Conservation (phyloP, 2,113 vertebrate genomes). For the Grammomys surdaster region DNA sequence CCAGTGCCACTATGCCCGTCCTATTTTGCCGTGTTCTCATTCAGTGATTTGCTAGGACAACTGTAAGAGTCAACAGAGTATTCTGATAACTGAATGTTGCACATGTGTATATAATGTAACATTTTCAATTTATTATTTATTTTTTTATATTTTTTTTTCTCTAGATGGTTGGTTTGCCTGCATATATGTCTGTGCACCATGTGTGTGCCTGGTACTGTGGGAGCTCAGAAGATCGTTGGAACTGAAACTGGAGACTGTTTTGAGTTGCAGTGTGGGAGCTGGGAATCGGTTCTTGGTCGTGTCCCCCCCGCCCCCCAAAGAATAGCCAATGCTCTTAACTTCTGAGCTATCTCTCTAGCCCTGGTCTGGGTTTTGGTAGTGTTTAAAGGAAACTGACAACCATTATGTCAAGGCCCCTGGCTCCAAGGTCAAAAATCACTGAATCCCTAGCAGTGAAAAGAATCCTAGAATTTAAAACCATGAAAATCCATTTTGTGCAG, state of each 20-base stretch:
- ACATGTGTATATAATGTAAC: background rate
- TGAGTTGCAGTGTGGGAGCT: background rate
- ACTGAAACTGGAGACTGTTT: too few relatives aligned
- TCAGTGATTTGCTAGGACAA: background rate
- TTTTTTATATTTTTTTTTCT: background rate
- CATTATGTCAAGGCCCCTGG: background rate
- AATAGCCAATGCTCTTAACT: background rate
- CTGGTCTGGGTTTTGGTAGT: background rate
- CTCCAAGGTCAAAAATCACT: conserved; percentile 14
- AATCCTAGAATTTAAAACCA: conserved; percentile 36
- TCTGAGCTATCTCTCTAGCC: background rate
- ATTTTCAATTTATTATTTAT: background rate
- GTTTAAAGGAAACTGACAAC: background rate
- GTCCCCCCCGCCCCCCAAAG: background rate
- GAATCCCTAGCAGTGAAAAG: background rate
- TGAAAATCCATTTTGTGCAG: background rate
- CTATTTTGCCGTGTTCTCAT: conserved; percentile 10
- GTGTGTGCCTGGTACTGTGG: background rate
- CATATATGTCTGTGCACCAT: background rate
- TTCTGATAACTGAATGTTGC: background rate
- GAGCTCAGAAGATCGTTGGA: background rate
- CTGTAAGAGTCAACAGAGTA: background rate
- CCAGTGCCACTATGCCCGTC: background rate
- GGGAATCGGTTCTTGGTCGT: background rate
- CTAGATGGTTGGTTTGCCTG: background rate